phyloP scores from a whole-genome alignment of 2,113 vertebrate genomes.

The Oryzias melastigma region DNA sequence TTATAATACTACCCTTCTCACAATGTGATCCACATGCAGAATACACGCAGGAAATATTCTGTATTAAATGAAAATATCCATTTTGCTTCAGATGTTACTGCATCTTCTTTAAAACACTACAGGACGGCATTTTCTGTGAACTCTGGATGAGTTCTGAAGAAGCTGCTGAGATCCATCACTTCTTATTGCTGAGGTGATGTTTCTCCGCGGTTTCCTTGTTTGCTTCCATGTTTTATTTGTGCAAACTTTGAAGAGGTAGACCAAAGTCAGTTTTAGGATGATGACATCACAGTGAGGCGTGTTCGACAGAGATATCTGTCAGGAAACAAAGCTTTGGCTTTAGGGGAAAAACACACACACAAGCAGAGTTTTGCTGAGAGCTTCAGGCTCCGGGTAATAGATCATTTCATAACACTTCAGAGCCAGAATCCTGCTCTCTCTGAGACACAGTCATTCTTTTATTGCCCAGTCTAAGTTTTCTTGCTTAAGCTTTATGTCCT shows the following conservation, averaged over 20 bases:
- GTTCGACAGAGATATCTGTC: slow-evolving; percentile 55
- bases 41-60: too few species aligned
- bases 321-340: slow-evolving; percentile 36
- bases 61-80: too few species aligned
- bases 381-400: slow-evolving; percentile 43
- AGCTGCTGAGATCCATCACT: slow-evolving; percentile 12
- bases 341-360: slow-evolving; percentile 17
- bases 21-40: too few species aligned
- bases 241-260: slow-evolving; percentile 15
- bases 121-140: too few species aligned
- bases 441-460: slow-evolving; percentile 9
- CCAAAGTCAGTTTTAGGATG: slow-evolving; percentile 24
- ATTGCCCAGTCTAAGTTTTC: slow-evolving; percentile 10
- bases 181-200: neutral
- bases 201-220: neutral
- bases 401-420: slow-evolving; percentile 24
- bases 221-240: slow-evolving; percentile 1
- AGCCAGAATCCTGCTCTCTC: slow-evolving; percentile 24
- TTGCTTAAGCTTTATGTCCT: slow-evolving; percentile 10
- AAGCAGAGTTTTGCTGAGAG: slow-evolving; percentile 18
- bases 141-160: neutral
- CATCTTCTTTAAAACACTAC: too few species aligned
- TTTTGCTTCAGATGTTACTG: too few species aligned
- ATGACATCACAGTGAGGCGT: slow-evolving; percentile 35
- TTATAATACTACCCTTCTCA: too few species aligned